Evolutionary conservation across 2,888 invertebrate genomes (phyloP).

Genomic region (Micoletzkya japonica): DNA sequence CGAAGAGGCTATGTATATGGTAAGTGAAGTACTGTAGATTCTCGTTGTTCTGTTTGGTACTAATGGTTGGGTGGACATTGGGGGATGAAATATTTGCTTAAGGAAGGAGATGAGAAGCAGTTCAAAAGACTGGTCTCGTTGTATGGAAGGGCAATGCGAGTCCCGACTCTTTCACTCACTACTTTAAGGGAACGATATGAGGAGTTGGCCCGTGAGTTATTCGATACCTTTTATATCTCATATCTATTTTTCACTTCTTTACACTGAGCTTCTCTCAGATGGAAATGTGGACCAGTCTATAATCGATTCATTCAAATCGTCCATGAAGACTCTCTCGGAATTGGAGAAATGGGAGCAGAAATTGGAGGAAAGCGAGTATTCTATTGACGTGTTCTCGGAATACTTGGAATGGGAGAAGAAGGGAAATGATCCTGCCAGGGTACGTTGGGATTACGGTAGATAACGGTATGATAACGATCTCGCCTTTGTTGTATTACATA

Average conservation of each 20-base stretch:
- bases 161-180: constrained; percentile 15
- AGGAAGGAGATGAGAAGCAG: constrained; percentile 4
- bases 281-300: not conserved
- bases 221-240: not conserved
- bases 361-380: constrained; percentile 24
- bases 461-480: not conserved
- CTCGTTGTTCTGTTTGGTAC: not conserved
- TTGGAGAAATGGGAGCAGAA: constrained; percentile 33
- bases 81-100: no score
- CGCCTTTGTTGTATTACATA: not conserved
- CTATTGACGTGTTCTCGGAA: constrained; percentile 28
- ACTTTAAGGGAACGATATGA: constrained; percentile 14
- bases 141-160: constrained; percentile 7
- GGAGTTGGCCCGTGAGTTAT: not conserved
- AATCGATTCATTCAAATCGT: constrained; percentile 7
- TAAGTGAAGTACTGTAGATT: not conserved
- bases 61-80: no score
- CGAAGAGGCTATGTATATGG: constrained; percentile 5
- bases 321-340: constrained; percentile 24
- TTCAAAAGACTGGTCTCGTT: not conserved
- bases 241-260: not conserved
- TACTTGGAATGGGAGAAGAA: constrained; percentile 35
- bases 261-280: not conserved
- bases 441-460: not conserved
- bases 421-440: constrained; percentile 28